phyloP scores from a whole-genome alignment of 2,888 invertebrate species.

The Cylindroiulus punctatus region DNA sequence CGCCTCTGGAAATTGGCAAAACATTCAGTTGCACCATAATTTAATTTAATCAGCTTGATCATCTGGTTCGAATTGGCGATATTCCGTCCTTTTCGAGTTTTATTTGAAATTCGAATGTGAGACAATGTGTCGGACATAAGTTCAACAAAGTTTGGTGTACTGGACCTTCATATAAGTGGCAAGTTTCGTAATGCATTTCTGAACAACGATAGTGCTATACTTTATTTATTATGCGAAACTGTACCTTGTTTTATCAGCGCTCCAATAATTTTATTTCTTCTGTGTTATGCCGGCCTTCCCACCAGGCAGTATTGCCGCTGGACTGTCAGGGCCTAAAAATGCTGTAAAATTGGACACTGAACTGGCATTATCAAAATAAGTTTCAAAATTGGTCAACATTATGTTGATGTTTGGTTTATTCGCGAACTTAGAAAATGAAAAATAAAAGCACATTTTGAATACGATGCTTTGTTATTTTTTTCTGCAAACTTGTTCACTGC shows the following conservation, averaged over 20 bases:
- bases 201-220: neutral
- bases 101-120: neutral
- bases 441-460: constrained; percentile 22
- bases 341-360: neutral
- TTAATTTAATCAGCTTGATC: neutral
- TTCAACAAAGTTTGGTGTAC: neutral
- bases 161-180: neutral
- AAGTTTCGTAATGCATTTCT: neutral
- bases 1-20: neutral
- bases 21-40: neutral
- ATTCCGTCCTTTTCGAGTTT: neutral
- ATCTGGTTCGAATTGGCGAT: neutral
- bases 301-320: no score
- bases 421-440: neutral
- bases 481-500: no score
- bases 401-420: constrained; percentile 3
- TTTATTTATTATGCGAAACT: neutral
- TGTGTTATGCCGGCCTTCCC: neutral
- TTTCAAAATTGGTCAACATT: neutral
- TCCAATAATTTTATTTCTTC: neutral
- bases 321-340: neutral
- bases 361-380: neutral
- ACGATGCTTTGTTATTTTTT: neutral
- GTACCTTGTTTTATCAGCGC: neutral
- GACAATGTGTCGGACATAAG: neutral